Evolutionary conservation across 2,113 vertebrate genomes (phyloP), one percentile per base, ranked within the genome.

Genomic region (Theristicus caerulescens): DNA sequence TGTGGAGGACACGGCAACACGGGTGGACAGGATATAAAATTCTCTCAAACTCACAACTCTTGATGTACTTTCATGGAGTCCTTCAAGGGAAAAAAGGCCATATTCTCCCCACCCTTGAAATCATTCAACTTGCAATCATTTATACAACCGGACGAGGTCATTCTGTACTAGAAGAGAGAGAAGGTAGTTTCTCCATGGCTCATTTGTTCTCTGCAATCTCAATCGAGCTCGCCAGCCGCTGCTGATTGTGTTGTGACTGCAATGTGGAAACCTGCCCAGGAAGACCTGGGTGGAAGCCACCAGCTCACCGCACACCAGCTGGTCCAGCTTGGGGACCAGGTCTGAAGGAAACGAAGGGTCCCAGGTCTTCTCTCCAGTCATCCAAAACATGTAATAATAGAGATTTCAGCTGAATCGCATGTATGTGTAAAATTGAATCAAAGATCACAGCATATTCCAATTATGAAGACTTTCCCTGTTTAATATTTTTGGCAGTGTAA

Each of bases 1-100:
- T 6, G 4, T 1, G 52, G 46, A 87, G 10, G 38, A 14, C 26
- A 55, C 0, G 1, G 62, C 10, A 26, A 51, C 1, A 4, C 0
- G 0, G 26, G 47, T 26, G 69, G 64, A 14, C 16, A 17, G 24
- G 4, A 14, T 2, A 9, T 3, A 12, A 66, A 55, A 57, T 52
- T 31, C 24, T 51, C 82, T 34, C 3, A 1, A 44, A 27, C 24
- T 31, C 46, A 9, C 17, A 26, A 6, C 19, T 51, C 47, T 7
- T 29, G 32, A 61, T 21, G 67, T 20, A 32, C 6, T 55, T 62
- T 4, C 34, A 32, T 6, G 16, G n/a, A 27, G 10, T 13, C 13
- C 14, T 46, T 24, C 2, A 40, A 61, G 7, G 55, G 5, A 1
- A 65, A 76, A 88, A 31, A 8, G 4, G 34, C 7, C 4, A 1